Conservation (phyloP, 2,888 invertebrate genomes). For the Tipula vernalis region DNA sequence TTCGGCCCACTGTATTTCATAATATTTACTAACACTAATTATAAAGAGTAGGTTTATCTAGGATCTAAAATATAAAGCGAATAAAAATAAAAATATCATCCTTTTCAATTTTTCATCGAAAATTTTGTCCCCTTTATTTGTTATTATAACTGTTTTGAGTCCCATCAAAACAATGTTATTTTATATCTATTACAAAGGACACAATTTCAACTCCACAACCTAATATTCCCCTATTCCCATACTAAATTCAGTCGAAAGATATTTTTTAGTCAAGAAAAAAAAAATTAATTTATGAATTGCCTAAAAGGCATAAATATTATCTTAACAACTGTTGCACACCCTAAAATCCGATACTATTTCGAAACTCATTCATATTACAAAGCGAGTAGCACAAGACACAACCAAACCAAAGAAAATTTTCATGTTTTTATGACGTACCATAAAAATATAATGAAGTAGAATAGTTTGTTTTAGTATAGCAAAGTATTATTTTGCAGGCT, state of each 20-base stretch:
- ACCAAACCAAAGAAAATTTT: neutral
- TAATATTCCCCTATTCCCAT: too few relatives aligned
- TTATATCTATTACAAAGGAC: neutral
- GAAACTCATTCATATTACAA: neutral
- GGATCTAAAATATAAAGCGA: neutral
- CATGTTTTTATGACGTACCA: neutral
- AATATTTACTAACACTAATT: neutral
- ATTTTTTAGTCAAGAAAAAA: neutral
- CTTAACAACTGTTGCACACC: slow-evolving; percentile 4
- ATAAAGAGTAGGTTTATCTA: neutral
- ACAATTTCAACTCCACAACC: neutral
- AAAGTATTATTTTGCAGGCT: neutral
- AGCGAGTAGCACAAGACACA: neutral
- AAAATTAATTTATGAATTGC: neutral
- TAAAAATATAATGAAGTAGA: neutral
- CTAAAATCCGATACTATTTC: neutral
- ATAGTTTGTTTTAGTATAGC: neutral
- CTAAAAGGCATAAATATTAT: neutral
- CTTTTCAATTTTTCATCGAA: neutral
- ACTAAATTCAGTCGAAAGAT: too few relatives aligned
- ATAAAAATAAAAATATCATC: neutral
- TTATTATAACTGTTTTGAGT: neutral
- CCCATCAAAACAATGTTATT: neutral
- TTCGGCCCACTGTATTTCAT: too few relatives aligned
- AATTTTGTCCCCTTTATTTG: neutral